Conservation (phyloP, 2,888 invertebrate species). For the Amiota minor region DNA sequence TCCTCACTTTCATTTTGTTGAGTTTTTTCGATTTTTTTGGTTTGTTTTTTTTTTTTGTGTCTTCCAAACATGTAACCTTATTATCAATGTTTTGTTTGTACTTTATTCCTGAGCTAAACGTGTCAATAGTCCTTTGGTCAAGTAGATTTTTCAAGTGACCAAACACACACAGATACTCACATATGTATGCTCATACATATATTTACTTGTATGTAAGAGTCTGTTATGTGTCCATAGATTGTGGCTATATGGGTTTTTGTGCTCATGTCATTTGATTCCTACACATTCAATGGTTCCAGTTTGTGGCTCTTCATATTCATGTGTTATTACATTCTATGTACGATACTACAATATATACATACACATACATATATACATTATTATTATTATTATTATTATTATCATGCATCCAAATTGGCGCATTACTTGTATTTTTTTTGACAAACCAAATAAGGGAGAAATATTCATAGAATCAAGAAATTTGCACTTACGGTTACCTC, state of each 20-base stretch:
- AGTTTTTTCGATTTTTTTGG: background rate
- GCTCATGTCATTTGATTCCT: too few species aligned
- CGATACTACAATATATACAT: background rate
- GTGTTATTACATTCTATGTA: background rate
- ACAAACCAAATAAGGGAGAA: too few species aligned
- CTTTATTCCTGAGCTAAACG: background rate
- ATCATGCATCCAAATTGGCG: constrained; percentile 11
- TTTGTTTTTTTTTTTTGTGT: constrained; percentile 4
- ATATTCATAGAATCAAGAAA: too few species aligned
- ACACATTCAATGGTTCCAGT: too few species aligned
- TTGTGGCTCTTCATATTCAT: background rate
- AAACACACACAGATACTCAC: background rate
- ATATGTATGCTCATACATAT: too few species aligned
- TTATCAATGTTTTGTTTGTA: background rate
- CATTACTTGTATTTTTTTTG: constrained; percentile 22
- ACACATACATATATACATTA: background rate
- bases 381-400: too few species aligned
- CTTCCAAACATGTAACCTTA: background rate
- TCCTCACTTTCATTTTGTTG: background rate
- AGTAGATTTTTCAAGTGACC: background rate
- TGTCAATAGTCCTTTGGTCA: constrained; percentile 19
- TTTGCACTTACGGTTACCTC: too few species aligned
- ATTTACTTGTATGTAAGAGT: background rate
- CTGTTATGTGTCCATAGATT: too few species aligned
- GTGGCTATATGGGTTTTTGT: too few species aligned